Base-by-base conservation (phyloP, 37 sponge, comb jelly and placozoan species). In the Ianthella basta region DNA sequence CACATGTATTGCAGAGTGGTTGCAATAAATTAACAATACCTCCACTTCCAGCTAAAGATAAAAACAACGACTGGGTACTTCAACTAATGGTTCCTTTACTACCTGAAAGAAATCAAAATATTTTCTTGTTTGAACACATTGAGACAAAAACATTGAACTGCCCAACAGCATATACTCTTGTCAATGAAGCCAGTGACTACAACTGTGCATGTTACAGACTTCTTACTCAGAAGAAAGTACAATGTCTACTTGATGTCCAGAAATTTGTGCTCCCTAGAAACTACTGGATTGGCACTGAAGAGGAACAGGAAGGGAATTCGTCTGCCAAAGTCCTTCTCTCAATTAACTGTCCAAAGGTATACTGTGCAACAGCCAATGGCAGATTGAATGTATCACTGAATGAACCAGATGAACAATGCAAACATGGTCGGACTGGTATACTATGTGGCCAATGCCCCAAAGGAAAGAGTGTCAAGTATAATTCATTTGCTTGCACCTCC, bases 371-470 rank as follows among this genome's bases (percentile, higher is more conserved):
- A 18, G 29, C 35, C 70, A 30, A 14, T 30, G 18, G 27, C 1
- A 30, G 1, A 4, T 20, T 60, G 0, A 41, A 80, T 19, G 67
- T 85, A 15, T 73, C 13, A 21, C 59, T 85, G n/a, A 33, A 27
- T 14, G 39, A 80, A 30, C 56, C 87, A 68, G 81, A 80, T 56
- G 59, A 34, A 35, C 87, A 87, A 34, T 87, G 87, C 67, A 30
- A 18, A 1, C 21, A 81, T 56, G 38, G 66, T 67, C 72, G 66
- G 4, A 33, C 74, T 24, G 87, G 87, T 25, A 12, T 87, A 13
- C 82, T 87, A 12, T 87, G 87, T 87, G 87, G 87, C 4, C 33
- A 23, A 1, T 87, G 87, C 44, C 56, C 19, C 20, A 32, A 20
- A 12, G 57, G 60, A 60, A 44, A 39, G 37, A 87, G 87, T 55